Evolutionary conservation across 2,113 vertebrate species (phyloP), one percentile per base, ranked within the genome.

Genomic region (Chaetodon auriga): DNA sequence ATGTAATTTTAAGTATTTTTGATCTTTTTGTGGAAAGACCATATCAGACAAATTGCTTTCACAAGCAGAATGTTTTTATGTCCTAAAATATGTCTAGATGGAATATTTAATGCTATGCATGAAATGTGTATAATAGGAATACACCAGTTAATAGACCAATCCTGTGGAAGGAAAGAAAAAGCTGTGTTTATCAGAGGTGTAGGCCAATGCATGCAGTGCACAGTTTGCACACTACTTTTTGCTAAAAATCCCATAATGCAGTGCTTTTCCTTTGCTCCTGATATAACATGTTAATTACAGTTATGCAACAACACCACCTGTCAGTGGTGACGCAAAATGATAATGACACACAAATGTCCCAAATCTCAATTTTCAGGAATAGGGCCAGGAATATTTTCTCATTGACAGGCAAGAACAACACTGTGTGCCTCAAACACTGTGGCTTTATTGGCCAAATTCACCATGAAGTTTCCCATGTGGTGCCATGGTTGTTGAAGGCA

Each of bases 251-350:
- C 19, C 43, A 48, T 53, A 45, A 30, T 76, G 23, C 13, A 36
- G 16, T 41, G 58, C 19, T 76, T 51, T 55, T 41, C n/a, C 49
- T 60, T n/a, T 15, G 61, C 68, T 79, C 63, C 49, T 68, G 66
- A 54, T 69, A 21, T 38, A 35, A 36, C 19, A 51, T 63, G 6
- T 49, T 36, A 71, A 72, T 77, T 46, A 75, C 15, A 25, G 53
- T 85, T 74, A 61, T 0, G 5, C 61, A 83, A 69, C 62, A 65
- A 23, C 54, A 57, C 54, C 35, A 82, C 66, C 71, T 74, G 72
- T 71, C 38, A 46, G 19, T 1, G 36, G 11, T 25, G 57, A 78
- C 11, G 0, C 43, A 70, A 35, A 5, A 41, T 23, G 11, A 53
- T 7, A 53, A 58, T 60, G 16, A 43, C 7, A 1, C 8, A 82